phyloP scores from a whole-genome alignment of 2,888 invertebrate species.

The Clusia tigrina region DNA sequence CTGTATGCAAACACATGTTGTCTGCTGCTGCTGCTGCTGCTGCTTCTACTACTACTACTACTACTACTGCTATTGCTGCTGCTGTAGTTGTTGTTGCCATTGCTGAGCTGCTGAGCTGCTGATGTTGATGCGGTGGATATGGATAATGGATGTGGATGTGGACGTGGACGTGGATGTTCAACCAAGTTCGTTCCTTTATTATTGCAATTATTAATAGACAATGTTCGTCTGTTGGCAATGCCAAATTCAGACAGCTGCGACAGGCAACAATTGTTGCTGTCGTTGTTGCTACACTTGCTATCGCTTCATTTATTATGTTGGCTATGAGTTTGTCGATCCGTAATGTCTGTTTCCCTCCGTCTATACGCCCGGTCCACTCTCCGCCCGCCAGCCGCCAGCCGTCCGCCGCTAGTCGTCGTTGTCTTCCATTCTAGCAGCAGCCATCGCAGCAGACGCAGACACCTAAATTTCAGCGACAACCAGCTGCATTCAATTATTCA shows the following conservation, averaged over 20 bases:
- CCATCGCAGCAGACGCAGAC: slow-evolving; percentile 34
- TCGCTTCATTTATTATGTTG: slow-evolving; percentile 53
- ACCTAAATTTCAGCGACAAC: slow-evolving; percentile 59
- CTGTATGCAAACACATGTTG: slow-evolving; percentile 27
- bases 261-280: slow-evolving; percentile 54
- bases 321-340: not conserved
- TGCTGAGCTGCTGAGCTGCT: too few species aligned
- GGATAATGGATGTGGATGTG: not conserved
- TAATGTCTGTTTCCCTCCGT: not conserved
- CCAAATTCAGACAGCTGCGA: slow-evolving; percentile 50
- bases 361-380: not conserved
- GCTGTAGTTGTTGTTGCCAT: not conserved
- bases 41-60: slow-evolving; percentile 12
- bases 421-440: not conserved
- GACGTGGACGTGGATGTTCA: not conserved
- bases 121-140: too few species aligned
- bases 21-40: slow-evolving; percentile 14
- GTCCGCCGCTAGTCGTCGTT: not conserved
- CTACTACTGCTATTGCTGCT: slow-evolving; percentile 10
- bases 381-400: slow-evolving; percentile 33
- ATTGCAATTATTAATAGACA: slow-evolving; percentile 24
- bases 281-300: slow-evolving; percentile 56
- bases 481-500: slow-evolving; percentile 62
- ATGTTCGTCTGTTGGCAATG: slow-evolving; percentile 42
- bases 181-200: not conserved